Evolutionary conservation across 2,888 invertebrate genomes (phyloP).

Genomic region (Eupithecia pulchellata): DNA sequence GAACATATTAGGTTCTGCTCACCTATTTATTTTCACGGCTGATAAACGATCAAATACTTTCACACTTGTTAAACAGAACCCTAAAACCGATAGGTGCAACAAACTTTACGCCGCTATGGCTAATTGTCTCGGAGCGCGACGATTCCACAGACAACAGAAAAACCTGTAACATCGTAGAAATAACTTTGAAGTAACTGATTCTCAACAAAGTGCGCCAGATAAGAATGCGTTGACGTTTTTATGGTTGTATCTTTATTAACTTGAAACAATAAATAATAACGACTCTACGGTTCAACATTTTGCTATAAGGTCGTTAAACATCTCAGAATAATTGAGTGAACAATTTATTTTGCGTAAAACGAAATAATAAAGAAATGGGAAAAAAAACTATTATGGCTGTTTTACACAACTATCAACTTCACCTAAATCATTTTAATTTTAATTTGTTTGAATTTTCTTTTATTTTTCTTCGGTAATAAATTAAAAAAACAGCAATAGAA

Average conservation of each 20-base stretch:
- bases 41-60: too few species aligned
- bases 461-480: not conserved
- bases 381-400: not conserved
- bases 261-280: not conserved
- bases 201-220: conserved; percentile 7
- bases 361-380: not conserved
- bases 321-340: not conserved
- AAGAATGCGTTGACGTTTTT: conserved; percentile 14
- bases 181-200: conserved; percentile 23
- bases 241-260: not conserved
- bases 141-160: conserved; percentile 37
- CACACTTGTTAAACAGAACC: too few species aligned
- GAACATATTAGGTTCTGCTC: too few species aligned
- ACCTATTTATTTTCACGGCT: not conserved
- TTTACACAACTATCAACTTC: not conserved
- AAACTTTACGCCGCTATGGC: conserved; percentile 61
- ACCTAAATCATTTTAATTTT: not conserved
- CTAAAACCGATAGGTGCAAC: conserved; percentile 56
- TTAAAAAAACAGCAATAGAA: too few species aligned
- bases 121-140: conserved; percentile 49
- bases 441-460: not conserved
- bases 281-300: not conserved
- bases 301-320: not conserved
- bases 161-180: conserved; percentile 33
- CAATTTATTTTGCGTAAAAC: too few species aligned